Evolutionary conservation across 1,140 invertebrate genomes (phyloP).

Genomic region (Drosophila busckii): DNA sequence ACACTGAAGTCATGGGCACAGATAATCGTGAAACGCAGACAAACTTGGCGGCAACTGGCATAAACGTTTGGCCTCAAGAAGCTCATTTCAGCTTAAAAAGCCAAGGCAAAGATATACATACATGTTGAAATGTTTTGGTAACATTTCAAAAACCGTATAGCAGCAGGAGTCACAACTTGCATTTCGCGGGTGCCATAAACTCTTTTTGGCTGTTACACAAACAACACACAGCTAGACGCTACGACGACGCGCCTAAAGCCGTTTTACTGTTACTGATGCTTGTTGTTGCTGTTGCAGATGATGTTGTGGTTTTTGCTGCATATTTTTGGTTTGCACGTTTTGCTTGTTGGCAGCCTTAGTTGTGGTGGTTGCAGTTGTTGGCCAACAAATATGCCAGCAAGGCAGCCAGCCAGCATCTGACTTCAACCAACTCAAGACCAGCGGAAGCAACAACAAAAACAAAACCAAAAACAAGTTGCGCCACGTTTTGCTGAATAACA

Average conservation of each 20-base stretch:
- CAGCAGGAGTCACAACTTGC: constrained; percentile 22
- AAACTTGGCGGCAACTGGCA: constrained; percentile 15
- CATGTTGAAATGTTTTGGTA: constrained; percentile 65
- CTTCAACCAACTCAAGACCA: constrained; percentile 32
- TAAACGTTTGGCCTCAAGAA: constrained; percentile 42
- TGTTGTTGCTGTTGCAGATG: constrained; percentile 52
- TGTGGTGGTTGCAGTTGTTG: constrained; percentile 18
- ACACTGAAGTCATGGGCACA: constrained; percentile 22
- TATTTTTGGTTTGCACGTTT: constrained; percentile 44
- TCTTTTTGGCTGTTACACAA: constrained; percentile 65
- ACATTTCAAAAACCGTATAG: constrained; percentile 31
- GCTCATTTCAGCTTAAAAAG: constrained; percentile 48
- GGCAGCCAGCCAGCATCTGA: constrained; percentile 24
- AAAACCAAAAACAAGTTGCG: constrained; percentile 48
- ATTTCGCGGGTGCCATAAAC: constrained; percentile 26
- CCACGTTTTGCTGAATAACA: constrained; percentile 64
- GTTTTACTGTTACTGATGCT: constrained; percentile 19
- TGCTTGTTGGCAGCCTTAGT: constrained; percentile 35
- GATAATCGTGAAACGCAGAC: constrained; percentile 36
- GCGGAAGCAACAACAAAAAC: constrained; percentile 1
- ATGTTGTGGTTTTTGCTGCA: constrained; percentile 42
- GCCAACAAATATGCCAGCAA: constrained; percentile 65
- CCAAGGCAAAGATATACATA: constrained; percentile 74
- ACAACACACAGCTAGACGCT: constrained; percentile 62
- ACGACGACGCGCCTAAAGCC: constrained; percentile 57